A percentile compares a stretch with the other conserved stretches of the same genome.
Evolutionary conservation across 2,888 invertebrate species (phyloP).

Genomic region (Drosophila monieri): DNA sequence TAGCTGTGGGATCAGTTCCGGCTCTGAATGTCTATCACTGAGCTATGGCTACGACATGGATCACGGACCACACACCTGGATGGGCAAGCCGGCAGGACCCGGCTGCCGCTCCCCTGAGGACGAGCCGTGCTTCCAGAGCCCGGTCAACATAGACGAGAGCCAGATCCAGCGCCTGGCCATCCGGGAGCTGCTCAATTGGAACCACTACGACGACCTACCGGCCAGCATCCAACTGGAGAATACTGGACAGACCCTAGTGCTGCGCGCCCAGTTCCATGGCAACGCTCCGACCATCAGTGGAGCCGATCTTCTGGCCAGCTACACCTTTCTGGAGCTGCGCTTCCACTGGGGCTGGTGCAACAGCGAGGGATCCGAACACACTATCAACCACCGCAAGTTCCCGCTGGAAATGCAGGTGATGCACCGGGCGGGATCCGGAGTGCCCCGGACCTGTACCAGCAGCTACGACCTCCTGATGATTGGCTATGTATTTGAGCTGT

Average conservation of each 20-base stretch:
- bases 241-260: conserved; percentile 84
- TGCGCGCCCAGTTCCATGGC: conserved; percentile 75
- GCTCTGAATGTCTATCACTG: background rate
- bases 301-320: conserved; percentile 85
- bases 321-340: conserved; percentile 85
- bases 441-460: conserved; percentile 62
- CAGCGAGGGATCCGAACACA: conserved; percentile 87
- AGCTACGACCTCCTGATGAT: conserved; percentile 84
- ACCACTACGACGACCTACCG: conserved; percentile 85
- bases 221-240: conserved; percentile 84
- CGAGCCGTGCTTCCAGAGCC: conserved; percentile 81
- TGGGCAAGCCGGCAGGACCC: background rate
- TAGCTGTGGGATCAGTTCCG: background rate
- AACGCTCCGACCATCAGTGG: conserved; percentile 83
- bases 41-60: conserved; percentile 39
- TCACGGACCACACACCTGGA: conserved; percentile 84
- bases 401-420: conserved; percentile 86
- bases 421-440: conserved; percentile 74
- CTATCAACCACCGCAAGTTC: conserved; percentile 85
- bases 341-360: conserved; percentile 87
- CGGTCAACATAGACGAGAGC: conserved; percentile 84
- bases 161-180: conserved; percentile 74
- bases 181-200: conserved; percentile 84
- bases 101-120: background rate
- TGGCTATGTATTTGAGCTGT: conserved; percentile 85